A percentile compares a stretch with the other conserved stretches of the same genome.
These are phyloP conservation scores for Orcinus orca DNA, from an alignment of 2,113 vertebrate species.

Conservation along the genomic window DNA sequence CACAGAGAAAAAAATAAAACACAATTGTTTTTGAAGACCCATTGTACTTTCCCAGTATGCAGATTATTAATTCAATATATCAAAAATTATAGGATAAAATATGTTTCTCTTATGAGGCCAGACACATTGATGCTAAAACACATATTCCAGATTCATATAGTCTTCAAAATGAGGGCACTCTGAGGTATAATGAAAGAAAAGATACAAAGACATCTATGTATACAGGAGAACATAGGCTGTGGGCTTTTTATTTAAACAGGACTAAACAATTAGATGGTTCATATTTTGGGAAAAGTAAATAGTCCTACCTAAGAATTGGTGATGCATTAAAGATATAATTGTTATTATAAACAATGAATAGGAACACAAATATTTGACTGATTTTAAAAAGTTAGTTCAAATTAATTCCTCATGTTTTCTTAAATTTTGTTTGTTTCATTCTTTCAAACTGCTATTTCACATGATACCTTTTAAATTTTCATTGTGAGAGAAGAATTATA, in stretches of 20 bases:
- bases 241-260: background rate
- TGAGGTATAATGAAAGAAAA: background rate
- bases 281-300: constrained; percentile 16
- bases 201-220: background rate
- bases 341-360: background rate
- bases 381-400: background rate
- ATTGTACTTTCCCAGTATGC: background rate
- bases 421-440: background rate
- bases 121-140: background rate
- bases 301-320: background rate
- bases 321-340: background rate
- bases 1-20: background rate
- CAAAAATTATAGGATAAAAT: constrained; percentile 1
- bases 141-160: background rate
- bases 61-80: background rate
- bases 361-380: background rate
- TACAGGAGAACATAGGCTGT: background rate
- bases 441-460: background rate
- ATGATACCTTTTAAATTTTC: background rate
- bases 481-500: background rate
- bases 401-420: background rate
- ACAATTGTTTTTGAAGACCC: background rate
- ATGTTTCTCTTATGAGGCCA: background rate
- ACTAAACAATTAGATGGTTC: background rate
- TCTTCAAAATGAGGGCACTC: background rate